Base-by-base conservation (phyloP, 2,797 vertebrate genomes). In the Alectoris magna region DNA sequence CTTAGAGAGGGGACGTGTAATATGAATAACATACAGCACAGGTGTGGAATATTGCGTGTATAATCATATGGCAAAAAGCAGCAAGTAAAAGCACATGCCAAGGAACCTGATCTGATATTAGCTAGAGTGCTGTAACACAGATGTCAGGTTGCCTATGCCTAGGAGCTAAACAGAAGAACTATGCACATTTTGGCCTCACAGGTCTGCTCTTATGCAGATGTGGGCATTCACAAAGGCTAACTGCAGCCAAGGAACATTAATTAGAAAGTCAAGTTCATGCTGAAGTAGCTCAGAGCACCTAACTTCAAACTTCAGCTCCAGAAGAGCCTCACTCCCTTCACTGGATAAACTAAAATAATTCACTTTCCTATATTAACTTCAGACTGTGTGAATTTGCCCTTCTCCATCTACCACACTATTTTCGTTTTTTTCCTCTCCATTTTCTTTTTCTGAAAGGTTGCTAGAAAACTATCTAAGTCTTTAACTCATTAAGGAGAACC, bases 121-220 rank as follows among this genome's bases (percentile, higher is more conserved):
- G 21, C 44, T 34, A 44, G 29, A 36, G 1, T 5, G 7, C 44
- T 64, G 41, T 21, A 38, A 3, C 16, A 13, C 15, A 17, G 15
- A 9, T 36, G 46, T 38, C 80, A 39, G 23, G 36, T 13, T 83
- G 34, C 29, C 53, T 8, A 0, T 44, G 31, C 7, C 38, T 5
- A 29, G 8, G 6, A 60, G 21, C 34, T 14, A 18, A 9, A 10
- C 10, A 68, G 23, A 51, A 68, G 23, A 51, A 6, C 27, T 36
- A 3, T 0, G 8, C 11, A 10, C 1, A 15, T 60, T 63, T 53
- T 71, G 17, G 24, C 49, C 71, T 87, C 3, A 0, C 8, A 9
- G 39, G 14, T 79, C 36, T 59, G 8, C 46, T 70, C 68, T 84
- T 59, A 73, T 4, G 7, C 0, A 0, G 14, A 36, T 3, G 2